Evolutionary conservation across 2,113 vertebrate genomes (phyloP), one percentile per base, ranked within the genome.

Genomic region (Perca flavescens): DNA sequence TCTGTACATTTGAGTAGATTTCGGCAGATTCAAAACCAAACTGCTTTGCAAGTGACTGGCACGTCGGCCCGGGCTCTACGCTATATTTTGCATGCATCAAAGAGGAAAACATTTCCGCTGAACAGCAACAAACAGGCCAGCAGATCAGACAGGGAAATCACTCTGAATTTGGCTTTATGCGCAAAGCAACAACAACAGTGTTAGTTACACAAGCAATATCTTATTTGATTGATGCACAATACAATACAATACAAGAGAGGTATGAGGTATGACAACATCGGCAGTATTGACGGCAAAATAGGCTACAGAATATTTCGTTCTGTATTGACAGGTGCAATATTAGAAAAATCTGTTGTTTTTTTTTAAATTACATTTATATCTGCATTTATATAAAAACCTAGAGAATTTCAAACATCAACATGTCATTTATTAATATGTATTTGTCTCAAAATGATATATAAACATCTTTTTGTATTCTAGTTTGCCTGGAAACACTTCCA

Each of bases 21-120:
- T 82, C 21, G 74, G 40, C 79, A 77, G 63, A 87, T 71, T 83
- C 58, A 74, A 88, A 87, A 61, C 62, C 4, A 83, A 83, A 75
- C 15, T 47, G 31, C 52, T 83, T 62, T 31, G 43, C 40, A 82
- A 79, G 31, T 79, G 14, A 81, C 10, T 7, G 17, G 14, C 57
- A 21, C 13, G 74, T 28, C 14, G 2, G 72, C 49, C 28, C 31
- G 15, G 3, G 22, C 25, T 7, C 46, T 49, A 16, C n/a, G 25
- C 22, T 58, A 19, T 16, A 60, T 69, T 68, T 58, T 50, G 14
- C 49, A 19, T 36, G 58, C 50, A 14, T 19, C 17, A 91, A 46
- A 76, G 28, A 19, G 60, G 40, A 73, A 49, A 34, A 28, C 72
- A 60, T 74, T 67, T 81, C 69, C 64, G 54, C 40, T 58, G 31